Conservation (phyloP, 2,888 invertebrate species). For the Dione vanillae region DNA sequence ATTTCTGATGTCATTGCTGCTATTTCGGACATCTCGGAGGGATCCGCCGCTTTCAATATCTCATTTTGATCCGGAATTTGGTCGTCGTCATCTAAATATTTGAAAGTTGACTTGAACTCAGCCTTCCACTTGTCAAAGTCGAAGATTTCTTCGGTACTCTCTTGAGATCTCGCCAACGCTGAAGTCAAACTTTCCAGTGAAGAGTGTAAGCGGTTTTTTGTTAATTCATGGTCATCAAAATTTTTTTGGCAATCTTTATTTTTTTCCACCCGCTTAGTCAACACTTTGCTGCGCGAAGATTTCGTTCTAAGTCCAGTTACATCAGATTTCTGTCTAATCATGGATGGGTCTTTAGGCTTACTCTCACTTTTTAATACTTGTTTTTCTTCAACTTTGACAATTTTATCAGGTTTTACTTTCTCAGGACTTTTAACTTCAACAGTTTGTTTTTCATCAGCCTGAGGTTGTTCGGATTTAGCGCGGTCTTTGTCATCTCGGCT, state of each 20-base stretch:
- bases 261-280: conserved; percentile 66
- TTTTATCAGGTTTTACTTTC: conserved; percentile 51
- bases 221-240: conserved; percentile 62
- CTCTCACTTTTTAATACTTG: conserved; percentile 65
- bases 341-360: conserved; percentile 65
- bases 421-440: conserved; percentile 32
- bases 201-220: conserved; percentile 74
- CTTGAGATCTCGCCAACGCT: conserved; percentile 73
- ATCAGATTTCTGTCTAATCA: conserved; percentile 85
- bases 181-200: conserved; percentile 76
- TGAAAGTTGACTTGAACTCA: conserved; percentile 73
- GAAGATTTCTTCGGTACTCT: conserved; percentile 72
- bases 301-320: conserved; percentile 84
- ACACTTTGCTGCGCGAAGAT: conserved; percentile 66
- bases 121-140: conserved; percentile 79
- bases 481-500: conserved; percentile 60
- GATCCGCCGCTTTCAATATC: conserved; percentile 73
- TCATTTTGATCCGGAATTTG: conserved; percentile 73
- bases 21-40: conserved; percentile 79
- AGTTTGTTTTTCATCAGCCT: conserved; percentile 48
- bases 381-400: conserved; percentile 51
- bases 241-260: conserved; percentile 59
- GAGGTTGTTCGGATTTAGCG: conserved; percentile 75
- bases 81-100: conserved; percentile 76
- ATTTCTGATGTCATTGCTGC: conserved; percentile 81